Evolutionary conservation across 2,888 invertebrate species (phyloP), one percentile per base, ranked within the genome.

Genomic region (Andrena chrysosceles): DNA sequence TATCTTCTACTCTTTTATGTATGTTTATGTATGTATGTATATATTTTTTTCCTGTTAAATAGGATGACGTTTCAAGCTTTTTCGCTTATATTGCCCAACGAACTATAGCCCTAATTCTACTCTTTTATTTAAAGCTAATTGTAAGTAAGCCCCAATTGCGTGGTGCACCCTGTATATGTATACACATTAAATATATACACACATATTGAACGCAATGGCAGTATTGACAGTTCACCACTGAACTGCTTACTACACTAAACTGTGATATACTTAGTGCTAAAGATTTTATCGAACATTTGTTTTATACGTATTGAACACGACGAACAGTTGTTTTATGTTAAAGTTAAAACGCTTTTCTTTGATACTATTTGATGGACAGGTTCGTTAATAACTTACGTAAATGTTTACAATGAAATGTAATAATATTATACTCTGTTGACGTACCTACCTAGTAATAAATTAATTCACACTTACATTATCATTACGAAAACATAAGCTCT

Each of bases 341-440:
- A 62, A 35, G 60, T 16, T 29, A 48, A 26, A 62, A 66, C 8
- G 7, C n/a, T 16, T 33, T 29, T 20, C 13, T 63, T 63, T n/a
- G 7, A 26, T 49, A 31, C 5, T 29, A 48, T 48, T 52, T 16
- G 20, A 23, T 6, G 13, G 49, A 8, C 68, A 72, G 77, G 77
- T 81, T 77, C 35, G 68, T 81, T 56, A n/a, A 48, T 20, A 67
- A 8, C 5, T 10, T 13, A 13, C 2, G 23, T 66, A 31, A 42
- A 62, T 63, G 33, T 62, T 56, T 69, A 49, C 20, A 56, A 63
- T 49, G 31, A 59, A 54, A 69, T 23, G 49, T 42, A 63, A 54
- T 56, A 49, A 26, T 16, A 6, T 67, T 26, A 4, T 26, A 23
- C 10, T 26, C 4, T 4, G 4, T 56, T 23, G 2, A 20, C 20